A percentile compares a stretch with the other conserved stretches of the same genome.
phyloP scores from a whole-genome alignment of 2,888 invertebrate species.

The Plebejus argus region DNA sequence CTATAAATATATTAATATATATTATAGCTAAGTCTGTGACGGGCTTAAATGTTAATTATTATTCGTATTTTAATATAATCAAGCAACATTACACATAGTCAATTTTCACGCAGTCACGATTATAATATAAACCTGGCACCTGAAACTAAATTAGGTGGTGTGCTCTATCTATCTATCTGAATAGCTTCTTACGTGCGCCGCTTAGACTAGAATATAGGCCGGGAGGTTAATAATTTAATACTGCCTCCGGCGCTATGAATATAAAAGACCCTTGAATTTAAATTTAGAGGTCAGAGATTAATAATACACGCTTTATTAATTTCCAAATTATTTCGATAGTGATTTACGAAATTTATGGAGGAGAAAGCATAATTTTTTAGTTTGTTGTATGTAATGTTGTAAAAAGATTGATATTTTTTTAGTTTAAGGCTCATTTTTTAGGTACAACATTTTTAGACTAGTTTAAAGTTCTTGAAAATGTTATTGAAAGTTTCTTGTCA shows the following conservation, averaged over 20 bases:
- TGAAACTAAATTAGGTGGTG: slow-evolving; percentile 30
- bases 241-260: slow-evolving; percentile 41
- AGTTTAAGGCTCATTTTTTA: too few species aligned
- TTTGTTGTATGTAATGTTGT: too few species aligned
- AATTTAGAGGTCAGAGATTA: slow-evolving; percentile 40
- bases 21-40: too few species aligned
- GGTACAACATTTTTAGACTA: too few species aligned
- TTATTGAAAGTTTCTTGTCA: too few species aligned
- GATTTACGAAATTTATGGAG: not conserved
- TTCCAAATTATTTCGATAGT: not conserved
- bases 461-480: too few species aligned
- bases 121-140: not conserved
- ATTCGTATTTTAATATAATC: not conserved
- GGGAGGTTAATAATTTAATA: slow-evolving; percentile 40
- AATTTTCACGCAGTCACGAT: not conserved
- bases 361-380: not conserved
- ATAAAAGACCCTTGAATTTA: slow-evolving; percentile 41
- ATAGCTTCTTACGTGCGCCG: slow-evolving; percentile 29
- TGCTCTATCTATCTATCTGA: slow-evolving; percentile 34
- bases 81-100: not conserved
- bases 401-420: too few species aligned
- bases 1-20: too few species aligned
- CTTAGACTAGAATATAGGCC: slow-evolving; percentile 31
- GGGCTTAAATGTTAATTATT: too few species aligned
- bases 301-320: slow-evolving; percentile 38